Conservation (phyloP, 2,888 invertebrate genomes). For the Xanthia togata region DNA sequence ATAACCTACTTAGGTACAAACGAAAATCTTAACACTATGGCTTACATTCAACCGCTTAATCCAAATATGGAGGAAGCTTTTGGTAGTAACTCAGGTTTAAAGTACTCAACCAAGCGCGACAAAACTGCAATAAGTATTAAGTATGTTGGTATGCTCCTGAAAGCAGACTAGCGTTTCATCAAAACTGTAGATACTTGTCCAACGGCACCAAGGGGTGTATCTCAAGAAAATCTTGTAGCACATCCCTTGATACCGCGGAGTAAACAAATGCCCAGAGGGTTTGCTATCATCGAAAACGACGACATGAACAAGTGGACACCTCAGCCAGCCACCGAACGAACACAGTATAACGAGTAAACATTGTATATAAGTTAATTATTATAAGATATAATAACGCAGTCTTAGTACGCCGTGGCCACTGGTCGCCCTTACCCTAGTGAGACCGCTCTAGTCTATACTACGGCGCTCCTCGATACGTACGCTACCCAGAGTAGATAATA, state of each 20-base stretch:
- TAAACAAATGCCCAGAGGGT: slow-evolving; percentile 36
- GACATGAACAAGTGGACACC: slow-evolving; percentile 53
- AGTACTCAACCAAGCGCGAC: neutral
- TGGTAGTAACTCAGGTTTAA: neutral
- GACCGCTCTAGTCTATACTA: slow-evolving; percentile 80
- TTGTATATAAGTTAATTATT: slow-evolving; percentile 76
- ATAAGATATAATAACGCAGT: slow-evolving; percentile 83
- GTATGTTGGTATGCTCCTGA: too few relatives aligned
- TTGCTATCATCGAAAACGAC: slow-evolving; percentile 60
- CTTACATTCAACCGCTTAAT: slow-evolving; percentile 2
- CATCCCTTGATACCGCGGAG: slow-evolving; percentile 2
- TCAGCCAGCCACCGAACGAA: slow-evolving; percentile 65
- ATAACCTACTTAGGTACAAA: neutral
- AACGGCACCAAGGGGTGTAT: neutral
- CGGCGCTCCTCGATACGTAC: slow-evolving; percentile 79
- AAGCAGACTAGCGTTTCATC: neutral
- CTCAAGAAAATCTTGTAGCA: neutral
- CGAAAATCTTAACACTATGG: slow-evolving; percentile 13
- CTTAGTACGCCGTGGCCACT: slow-evolving; percentile 84
- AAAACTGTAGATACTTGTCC: neutral
- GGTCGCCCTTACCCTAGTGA: slow-evolving; percentile 78
- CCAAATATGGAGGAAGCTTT: slow-evolving; percentile 31
- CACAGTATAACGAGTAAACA: slow-evolving; percentile 82
- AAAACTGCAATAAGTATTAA: neutral
- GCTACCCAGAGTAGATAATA: slow-evolving; percentile 63